These are phyloP conservation scores for Benthosema pterotum DNA, from an alignment of 2,797 vertebrate species.

Conservation along the genomic window DNA sequence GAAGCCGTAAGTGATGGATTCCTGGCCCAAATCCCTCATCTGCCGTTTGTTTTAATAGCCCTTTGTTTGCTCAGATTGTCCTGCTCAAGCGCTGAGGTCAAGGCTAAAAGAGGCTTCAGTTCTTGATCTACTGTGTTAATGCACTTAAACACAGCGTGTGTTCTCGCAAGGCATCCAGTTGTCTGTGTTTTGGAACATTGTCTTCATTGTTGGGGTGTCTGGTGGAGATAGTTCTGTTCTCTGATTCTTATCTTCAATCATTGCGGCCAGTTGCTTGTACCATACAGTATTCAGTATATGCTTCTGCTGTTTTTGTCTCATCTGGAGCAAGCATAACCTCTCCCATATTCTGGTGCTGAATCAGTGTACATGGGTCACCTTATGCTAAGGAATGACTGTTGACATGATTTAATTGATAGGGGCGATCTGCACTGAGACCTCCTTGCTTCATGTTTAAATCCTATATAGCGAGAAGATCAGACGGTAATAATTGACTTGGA, in stretches of 20 bases:
- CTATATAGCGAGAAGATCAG: conserved; percentile 30
- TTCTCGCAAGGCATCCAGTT: conserved; percentile 11
- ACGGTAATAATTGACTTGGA: conserved; percentile 51
- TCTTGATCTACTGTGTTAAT: conserved; percentile 31
- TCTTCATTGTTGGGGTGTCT: neutral
- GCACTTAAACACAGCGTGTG: conserved; percentile 14
- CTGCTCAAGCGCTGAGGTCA: conserved; percentile 41
- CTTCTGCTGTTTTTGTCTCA: too few relatives aligned
- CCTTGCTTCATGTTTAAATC: neutral
- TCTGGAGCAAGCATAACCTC: too few relatives aligned
- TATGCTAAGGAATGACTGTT: conserved; percentile 3
- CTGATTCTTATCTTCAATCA: neutral
- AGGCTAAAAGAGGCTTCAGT: conserved; percentile 33
- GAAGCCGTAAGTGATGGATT: conserved; percentile 38
- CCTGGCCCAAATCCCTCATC: conserved; percentile 48
- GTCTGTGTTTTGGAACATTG: conserved; percentile 1
- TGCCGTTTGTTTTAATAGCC: conserved; percentile 34
- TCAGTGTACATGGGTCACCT: neutral
- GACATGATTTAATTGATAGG: conserved; percentile 1
- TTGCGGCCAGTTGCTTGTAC: too few relatives aligned
- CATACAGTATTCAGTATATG: too few relatives aligned
- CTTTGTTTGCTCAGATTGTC: conserved; percentile 52
- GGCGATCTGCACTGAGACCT: neutral
- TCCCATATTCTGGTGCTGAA: neutral
- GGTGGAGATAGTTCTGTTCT: too few relatives aligned